phyloP scores from a whole-genome alignment of 1,140 invertebrate genomes.

The Streblospio benedicti region DNA sequence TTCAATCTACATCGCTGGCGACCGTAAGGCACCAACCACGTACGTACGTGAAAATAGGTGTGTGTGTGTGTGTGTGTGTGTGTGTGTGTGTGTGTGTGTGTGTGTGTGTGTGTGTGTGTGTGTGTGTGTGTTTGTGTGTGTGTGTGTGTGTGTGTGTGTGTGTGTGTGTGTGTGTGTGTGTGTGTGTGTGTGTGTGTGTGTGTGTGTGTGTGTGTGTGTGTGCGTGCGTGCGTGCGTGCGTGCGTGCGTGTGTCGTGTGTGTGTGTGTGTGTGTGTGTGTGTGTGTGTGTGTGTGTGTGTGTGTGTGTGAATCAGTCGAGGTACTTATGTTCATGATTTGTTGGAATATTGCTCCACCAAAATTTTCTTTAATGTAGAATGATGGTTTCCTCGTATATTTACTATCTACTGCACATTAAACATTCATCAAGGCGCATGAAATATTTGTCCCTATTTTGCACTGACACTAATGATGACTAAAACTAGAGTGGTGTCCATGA shows the following conservation, averaged over 20 bases:
- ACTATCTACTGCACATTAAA: too few species aligned
- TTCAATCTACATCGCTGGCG: too few species aligned
- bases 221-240: background rate
- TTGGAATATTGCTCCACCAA: too few species aligned
- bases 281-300: constrained; percentile 5
- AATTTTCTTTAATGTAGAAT: too few species aligned
- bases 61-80: constrained; percentile 1
- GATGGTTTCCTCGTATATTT: too few species aligned
- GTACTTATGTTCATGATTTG: background rate
- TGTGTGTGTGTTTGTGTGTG: constrained; percentile 4
- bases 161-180: constrained; percentile 1
- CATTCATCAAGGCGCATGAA: too few species aligned
- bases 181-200: background rate
- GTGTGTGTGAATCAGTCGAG: background rate
- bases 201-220: background rate
- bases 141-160: constrained; percentile 5
- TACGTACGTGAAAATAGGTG: background rate
- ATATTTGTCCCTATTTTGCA: too few species aligned
- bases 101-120: constrained; percentile 5
- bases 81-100: constrained; percentile 1
- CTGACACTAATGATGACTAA: too few species aligned
- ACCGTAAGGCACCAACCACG: too few species aligned
- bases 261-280: background rate
- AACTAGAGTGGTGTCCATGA: too few species aligned
- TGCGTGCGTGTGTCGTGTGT: background rate